These are phyloP conservation scores for Alethe diademata DNA, from an alignment of 2,113 vertebrate species.

Conservation along the genomic window DNA sequence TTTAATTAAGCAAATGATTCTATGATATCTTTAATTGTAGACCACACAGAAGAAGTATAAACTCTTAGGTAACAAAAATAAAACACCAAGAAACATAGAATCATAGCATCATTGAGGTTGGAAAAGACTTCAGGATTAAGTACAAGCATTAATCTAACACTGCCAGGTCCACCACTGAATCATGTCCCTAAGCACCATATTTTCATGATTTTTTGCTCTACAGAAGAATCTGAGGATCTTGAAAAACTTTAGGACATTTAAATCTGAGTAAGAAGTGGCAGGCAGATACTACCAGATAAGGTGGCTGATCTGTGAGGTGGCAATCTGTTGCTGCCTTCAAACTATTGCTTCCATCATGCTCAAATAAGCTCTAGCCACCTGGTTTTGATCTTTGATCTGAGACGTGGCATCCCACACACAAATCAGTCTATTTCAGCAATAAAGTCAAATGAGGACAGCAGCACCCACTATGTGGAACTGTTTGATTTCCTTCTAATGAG, in stretches of 20 bases:
- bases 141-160: background rate
- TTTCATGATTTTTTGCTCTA: background rate
- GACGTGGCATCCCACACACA: background rate
- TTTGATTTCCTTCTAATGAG: background rate
- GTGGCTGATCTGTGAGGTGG: background rate
- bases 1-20: background rate
- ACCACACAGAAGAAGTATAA: background rate
- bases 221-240: background rate
- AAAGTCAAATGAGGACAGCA: background rate
- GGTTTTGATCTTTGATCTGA: background rate
- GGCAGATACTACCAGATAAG: background rate
- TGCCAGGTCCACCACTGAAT: too few relatives aligned
- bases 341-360: background rate
- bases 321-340: background rate
- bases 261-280: background rate
- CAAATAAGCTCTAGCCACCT: background rate
- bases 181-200: background rate
- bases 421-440: background rate
- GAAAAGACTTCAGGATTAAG: background rate
- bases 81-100: background rate
- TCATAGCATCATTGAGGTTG: background rate
- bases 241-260: background rate
- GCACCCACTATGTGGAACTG: background rate
- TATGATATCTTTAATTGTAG: background rate
- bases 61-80: background rate